Conservation (phyloP, 2,797 vertebrate genomes). For the Calcarius lapponicus region DNA sequence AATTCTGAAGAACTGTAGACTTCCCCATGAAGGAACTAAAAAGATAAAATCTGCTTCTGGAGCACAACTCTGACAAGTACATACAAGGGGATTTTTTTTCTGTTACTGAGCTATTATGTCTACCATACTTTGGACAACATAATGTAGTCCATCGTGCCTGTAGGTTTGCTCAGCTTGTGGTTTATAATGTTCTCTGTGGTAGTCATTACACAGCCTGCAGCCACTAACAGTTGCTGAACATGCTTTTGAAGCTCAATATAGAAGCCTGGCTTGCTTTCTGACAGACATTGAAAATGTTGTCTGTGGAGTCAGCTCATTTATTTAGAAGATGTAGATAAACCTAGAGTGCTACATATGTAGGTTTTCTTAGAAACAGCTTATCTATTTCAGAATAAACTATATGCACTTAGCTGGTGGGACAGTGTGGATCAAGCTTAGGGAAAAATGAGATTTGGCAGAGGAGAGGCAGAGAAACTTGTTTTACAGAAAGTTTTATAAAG, state of each 20-base stretch:
- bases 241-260: background rate
- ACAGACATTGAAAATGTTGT: background rate
- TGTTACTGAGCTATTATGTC: background rate
- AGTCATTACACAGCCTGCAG: conserved; percentile 24
- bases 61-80: background rate
- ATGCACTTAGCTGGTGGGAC: background rate
- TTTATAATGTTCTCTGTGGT: background rate
- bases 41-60: background rate
- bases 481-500: background rate
- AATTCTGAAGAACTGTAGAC: background rate
- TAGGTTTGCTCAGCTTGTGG: background rate
- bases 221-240: background rate
- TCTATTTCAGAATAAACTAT: background rate
- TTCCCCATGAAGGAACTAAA: background rate
- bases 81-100: background rate
- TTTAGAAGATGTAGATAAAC: background rate
- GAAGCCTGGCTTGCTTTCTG: background rate
- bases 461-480: background rate
- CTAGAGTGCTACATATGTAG: background rate
- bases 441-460: background rate
- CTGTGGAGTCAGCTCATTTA: background rate
- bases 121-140: background rate
- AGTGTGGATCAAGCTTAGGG: background rate
- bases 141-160: background rate
- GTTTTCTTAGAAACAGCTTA: background rate